Percentiles rank a stretch among this genome's conserved stretches.
These are phyloP conservation scores for Hydra vulgaris DNA, from an alignment of 30 jellyfish, hydroid and myxozoan genomes.

Conservation along the genomic window DNA sequence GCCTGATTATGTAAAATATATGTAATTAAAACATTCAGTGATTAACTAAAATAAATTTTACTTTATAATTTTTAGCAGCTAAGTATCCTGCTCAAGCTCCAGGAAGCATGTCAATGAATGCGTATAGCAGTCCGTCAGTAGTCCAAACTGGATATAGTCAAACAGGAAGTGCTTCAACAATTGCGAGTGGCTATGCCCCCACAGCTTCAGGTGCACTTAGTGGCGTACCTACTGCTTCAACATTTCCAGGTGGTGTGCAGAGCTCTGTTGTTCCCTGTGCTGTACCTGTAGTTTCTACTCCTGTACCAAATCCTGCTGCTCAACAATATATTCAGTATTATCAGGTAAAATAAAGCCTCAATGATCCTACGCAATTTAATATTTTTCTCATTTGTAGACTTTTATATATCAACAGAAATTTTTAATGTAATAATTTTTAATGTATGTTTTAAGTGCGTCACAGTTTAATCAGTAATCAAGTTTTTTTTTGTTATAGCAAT, in stretches of 20 bases:
- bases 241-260: neutral
- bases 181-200: neutral
- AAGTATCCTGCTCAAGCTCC: neutral
- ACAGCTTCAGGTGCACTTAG: neutral
- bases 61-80: neutral
- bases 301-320: slow-evolving; percentile 52
- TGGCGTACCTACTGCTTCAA: neutral
- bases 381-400: neutral
- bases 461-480: too few species aligned
- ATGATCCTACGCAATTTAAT: neutral
- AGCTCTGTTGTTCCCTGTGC: neutral
- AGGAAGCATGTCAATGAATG: neutral
- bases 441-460: too few species aligned
- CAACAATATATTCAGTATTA: slow-evolving; percentile 59
- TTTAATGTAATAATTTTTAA: too few species aligned
- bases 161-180: neutral
- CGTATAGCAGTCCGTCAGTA: neutral
- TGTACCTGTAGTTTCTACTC: slow-evolving; percentile 33
- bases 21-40: too few species aligned
- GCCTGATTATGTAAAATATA: too few species aligned
- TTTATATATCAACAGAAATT: too few species aligned
- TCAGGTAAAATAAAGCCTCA: slow-evolving; percentile 24
- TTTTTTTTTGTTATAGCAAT: slow-evolving; percentile 1
- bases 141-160: neutral
- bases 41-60: too few species aligned